Evolutionary conservation across 2,888 invertebrate species (phyloP).

Genomic region (Lomographa bimaculata): DNA sequence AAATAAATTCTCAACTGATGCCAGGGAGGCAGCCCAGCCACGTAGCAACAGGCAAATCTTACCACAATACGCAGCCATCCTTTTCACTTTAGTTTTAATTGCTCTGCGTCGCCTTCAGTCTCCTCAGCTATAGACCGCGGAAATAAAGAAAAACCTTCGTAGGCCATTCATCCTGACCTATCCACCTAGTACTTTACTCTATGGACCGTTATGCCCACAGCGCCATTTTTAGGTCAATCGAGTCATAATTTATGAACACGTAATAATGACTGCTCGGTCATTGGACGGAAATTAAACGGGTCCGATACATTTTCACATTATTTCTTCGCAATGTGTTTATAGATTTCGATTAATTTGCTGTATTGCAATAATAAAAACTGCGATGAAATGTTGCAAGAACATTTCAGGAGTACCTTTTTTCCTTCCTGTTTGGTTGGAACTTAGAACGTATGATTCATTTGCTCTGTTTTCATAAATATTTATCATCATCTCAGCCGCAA

Average conservation of each 20-base stretch:
- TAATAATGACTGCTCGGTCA: slow-evolving; percentile 42
- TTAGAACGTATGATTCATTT: no score
- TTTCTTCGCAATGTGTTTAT: slow-evolving; percentile 33
- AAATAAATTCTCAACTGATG: no score
- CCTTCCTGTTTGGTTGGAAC: no score
- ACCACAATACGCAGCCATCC: slow-evolving; percentile 32
- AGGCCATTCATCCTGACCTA: slow-evolving; percentile 28
- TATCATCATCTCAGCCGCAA: no score
- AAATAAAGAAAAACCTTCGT: slow-evolving; percentile 36
- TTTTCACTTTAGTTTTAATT: slow-evolving; percentile 40
- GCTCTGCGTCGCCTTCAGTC: slow-evolving; percentile 23
- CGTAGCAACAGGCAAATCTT: slow-evolving; percentile 28
- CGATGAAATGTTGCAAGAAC: no score
- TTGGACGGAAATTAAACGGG: slow-evolving; percentile 49
- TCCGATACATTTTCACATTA: slow-evolving; percentile 42
- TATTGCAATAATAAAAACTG: no score
- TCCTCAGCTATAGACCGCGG: slow-evolving; percentile 25
- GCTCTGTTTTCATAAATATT: no score
- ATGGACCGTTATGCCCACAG: slow-evolving; percentile 1
- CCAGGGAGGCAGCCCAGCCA: slow-evolving; percentile 39
- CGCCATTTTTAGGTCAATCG: slow-evolving; percentile 41
- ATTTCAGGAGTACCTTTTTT: no score
- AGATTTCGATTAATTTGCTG: slow-evolving; percentile 22
- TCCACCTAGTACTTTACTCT: slow-evolving; percentile 10
- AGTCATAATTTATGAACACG: slow-evolving; percentile 43